Evolutionary conservation across 2,113 vertebrate species (phyloP).

Genomic region (Xerus inauris): DNA sequence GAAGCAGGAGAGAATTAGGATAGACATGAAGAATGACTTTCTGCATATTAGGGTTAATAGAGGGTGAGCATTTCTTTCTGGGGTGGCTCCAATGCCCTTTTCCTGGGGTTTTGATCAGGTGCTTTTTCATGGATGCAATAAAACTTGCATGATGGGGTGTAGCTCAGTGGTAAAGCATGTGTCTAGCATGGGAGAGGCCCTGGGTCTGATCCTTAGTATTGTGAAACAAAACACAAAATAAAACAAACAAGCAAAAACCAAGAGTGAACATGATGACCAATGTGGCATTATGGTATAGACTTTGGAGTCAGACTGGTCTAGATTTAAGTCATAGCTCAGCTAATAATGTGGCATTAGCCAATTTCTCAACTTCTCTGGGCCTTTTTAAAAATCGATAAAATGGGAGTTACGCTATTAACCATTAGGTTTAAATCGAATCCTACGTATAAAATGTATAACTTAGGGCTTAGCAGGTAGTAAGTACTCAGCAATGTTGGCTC

Average conservation of each 20-base stretch:
- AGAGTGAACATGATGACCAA: no score
- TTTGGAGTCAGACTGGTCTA: not conserved
- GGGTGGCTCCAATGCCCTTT: accelerated
- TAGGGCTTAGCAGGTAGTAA: not conserved
- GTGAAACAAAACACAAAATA: not conserved
- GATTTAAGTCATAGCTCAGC: not conserved
- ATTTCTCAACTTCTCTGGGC: not conserved
- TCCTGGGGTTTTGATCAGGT: not conserved
- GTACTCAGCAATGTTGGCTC: not conserved
- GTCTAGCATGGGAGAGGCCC: not conserved
- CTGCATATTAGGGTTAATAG: not conserved
- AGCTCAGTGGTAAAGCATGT: not conserved
- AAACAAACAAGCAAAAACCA: not conserved
- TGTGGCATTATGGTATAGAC: not conserved
- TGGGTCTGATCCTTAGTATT: not conserved
- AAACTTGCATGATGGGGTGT: not conserved
- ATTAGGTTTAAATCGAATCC: not conserved
- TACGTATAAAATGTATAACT: not conserved
- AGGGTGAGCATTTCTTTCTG: not conserved
- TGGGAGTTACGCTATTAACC: not conserved
- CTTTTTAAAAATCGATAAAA: not conserved
- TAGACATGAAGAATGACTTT: not conserved
- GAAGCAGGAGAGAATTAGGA: slow-evolving; percentile 34
- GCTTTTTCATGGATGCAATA: no score
- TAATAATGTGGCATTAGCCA: not conserved